Percentiles rank a stretch among this genome's conserved stretches.
These are phyloP conservation scores for Alces alces DNA, from an alignment of 2,113 vertebrate genomes.

Conservation along the genomic window DNA sequence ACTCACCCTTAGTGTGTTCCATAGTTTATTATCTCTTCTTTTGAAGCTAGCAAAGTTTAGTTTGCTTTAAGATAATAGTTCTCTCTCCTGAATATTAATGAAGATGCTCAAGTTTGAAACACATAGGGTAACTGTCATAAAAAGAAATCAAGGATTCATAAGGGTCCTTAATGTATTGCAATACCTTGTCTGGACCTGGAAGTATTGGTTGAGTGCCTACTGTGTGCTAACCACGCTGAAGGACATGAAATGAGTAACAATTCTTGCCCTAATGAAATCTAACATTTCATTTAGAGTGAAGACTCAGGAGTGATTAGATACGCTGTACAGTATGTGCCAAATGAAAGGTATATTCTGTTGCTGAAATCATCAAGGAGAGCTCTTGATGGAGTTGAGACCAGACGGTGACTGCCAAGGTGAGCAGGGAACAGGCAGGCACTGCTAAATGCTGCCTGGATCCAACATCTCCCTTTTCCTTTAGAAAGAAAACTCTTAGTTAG, in stretches of 20 bases:
- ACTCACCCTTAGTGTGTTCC: constrained; percentile 56
- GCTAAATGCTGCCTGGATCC: neutral
- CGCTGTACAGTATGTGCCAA: neutral
- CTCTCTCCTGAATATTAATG: constrained; percentile 71
- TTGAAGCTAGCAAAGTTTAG: constrained; percentile 73
- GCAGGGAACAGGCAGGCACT: fast-evolving
- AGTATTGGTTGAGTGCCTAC: constrained; percentile 15
- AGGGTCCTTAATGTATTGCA: neutral
- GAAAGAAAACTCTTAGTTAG: neutral
- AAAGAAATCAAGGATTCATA: constrained; percentile 35
- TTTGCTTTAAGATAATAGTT: constrained; percentile 72
- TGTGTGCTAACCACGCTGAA: constrained; percentile 5
- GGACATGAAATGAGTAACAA: neutral
- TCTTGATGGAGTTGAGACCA: neutral
- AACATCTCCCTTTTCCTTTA: neutral
- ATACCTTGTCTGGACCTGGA: neutral
- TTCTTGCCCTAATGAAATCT: neutral
- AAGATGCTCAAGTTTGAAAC: constrained; percentile 60
- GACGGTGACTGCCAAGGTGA: neutral
- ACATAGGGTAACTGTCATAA: constrained; percentile 36
- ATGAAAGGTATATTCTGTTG: neutral
- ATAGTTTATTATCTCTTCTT: constrained; percentile 74
- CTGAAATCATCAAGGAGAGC: neutral
- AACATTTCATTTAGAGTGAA: neutral
- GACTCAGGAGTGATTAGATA: neutral